These are phyloP conservation scores for Atethmia centrago DNA, from an alignment of 2,888 invertebrate species.

Conservation along the genomic window DNA sequence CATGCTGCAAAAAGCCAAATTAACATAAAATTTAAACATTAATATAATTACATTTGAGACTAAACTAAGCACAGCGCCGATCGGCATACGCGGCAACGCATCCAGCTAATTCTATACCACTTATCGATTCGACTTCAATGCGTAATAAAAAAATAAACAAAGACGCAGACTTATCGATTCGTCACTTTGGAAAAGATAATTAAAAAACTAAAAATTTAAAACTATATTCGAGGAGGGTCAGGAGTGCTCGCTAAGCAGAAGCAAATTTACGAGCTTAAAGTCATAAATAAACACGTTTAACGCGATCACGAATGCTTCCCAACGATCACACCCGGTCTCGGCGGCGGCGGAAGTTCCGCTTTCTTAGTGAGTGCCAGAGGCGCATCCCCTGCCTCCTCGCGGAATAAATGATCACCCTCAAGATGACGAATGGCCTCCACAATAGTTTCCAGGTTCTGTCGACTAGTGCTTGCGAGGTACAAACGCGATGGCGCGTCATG, in stretches of 20 bases:
- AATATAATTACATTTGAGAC: constrained; percentile 86
- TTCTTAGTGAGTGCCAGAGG: constrained; percentile 91
- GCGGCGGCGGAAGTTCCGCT: constrained; percentile 89
- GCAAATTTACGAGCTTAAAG: constrained; percentile 76
- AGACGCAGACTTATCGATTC: constrained; percentile 89
- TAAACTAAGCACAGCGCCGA: constrained; percentile 87
- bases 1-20: constrained; percentile 77
- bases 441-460: constrained; percentile 99
- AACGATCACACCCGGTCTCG: constrained; percentile 97
- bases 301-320: constrained; percentile 95
- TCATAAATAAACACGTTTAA: constrained; percentile 72
- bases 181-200: constrained; percentile 89
- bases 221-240: constrained; percentile 89
- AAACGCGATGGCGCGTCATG: constrained; percentile 83
- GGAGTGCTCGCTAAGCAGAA: constrained; percentile 81
- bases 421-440: constrained; percentile 99
- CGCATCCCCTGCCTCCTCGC: constrained; percentile 92
- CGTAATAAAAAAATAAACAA: constrained; percentile 82
- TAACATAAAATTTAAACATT: constrained; percentile 78
- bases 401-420: constrained; percentile 98
- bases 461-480: constrained; percentile 92
- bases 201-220: constrained; percentile 87
- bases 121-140: constrained; percentile 79
- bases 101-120: constrained; percentile 77
- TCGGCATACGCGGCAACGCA: constrained; percentile 80